Base-by-base conservation (phyloP, 2,888 invertebrate species). In the Drosophila testacea region DNA sequence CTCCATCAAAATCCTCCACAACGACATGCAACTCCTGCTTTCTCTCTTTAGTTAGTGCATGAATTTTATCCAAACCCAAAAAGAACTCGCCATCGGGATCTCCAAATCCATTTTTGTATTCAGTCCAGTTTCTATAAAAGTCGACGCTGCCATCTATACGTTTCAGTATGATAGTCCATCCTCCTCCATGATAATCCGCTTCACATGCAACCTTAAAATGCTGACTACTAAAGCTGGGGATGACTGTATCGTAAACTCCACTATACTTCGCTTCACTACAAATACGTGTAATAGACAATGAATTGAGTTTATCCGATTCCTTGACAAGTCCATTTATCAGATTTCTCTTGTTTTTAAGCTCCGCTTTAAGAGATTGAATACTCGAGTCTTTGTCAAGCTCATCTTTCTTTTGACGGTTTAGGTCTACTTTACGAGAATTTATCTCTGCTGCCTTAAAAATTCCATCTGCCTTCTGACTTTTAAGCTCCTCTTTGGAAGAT, bases 131-230 rank as follows among this genome's bases (percentile, higher is more conserved):
- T 1, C 16, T 16, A 16, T 16, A 16, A 16, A 16, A 16, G 16
- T 16, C 16, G 1, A 16, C 16, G 16, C 16, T 16, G 16, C 16
- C 16, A 16, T 16, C 16, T 16, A 16, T 16, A 1, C 16, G 16
- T 16, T 1, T 16, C 16, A 16, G 0, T 16, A 16, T 16, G 16
- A 76, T 28, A 2, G 70, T 68, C 76, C 76, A 75, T 5, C 68
- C 68, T 0, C 76, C n/a, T n/a, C n/a, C n/a, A n/a, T n/a, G n/a
- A n/a, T n/a, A n/a, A n/a, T n/a, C n/a, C 2, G 34, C 44, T 39
- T 75, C 76, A 28, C 76, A 76, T 41, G 46, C 60, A 34, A 76
- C 75, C 13, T 63, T 27, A 36, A 73, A 74, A 4, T 75, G 69
- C 4, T 39, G 9, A 6, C 38, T 44, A 51, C 69, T 74, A 42